Conservation (phyloP, 2,113 vertebrate species). For the Ailuropoda melanoleuca region DNA sequence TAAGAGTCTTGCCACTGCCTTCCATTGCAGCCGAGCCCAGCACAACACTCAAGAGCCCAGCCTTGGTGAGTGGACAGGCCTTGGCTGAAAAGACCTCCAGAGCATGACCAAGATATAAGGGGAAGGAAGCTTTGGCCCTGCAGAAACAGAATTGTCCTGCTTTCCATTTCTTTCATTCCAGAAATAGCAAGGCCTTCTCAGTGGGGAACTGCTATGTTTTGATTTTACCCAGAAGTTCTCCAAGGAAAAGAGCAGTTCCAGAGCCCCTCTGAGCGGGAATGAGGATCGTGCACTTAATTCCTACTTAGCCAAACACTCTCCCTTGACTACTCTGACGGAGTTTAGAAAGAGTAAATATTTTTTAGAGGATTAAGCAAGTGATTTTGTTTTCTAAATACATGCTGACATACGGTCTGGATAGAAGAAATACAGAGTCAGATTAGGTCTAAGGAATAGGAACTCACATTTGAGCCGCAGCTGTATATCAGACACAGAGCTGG, state of each 20-base stretch:
- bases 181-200: constrained; percentile 37
- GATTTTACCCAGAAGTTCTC: constrained; percentile 61
- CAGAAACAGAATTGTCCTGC: background rate
- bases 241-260: background rate
- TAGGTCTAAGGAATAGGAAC: background rate
- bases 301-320: constrained; percentile 60
- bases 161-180: constrained; percentile 47
- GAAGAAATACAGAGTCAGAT: background rate
- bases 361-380: constrained; percentile 34
- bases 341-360: constrained; percentile 71
- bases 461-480: background rate
- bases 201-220: background rate
- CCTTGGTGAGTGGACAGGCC: background rate
- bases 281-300: background rate
- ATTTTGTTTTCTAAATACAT: constrained; percentile 68
- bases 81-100: background rate
- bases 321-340: background rate
- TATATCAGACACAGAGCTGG: background rate
- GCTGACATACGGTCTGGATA: constrained; percentile 19
- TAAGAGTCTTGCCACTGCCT: background rate
- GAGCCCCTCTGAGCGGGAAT: constrained; percentile 2
- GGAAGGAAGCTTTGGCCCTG: background rate
- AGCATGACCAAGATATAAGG: accelerated
- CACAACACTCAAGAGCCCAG: too few relatives aligned
- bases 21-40: too few relatives aligned